A percentile compares a stretch with the other conserved stretches of the same genome.
phyloP scores from a whole-genome alignment of 23 tunicate species.

The Trididemnum miniatum region DNA sequence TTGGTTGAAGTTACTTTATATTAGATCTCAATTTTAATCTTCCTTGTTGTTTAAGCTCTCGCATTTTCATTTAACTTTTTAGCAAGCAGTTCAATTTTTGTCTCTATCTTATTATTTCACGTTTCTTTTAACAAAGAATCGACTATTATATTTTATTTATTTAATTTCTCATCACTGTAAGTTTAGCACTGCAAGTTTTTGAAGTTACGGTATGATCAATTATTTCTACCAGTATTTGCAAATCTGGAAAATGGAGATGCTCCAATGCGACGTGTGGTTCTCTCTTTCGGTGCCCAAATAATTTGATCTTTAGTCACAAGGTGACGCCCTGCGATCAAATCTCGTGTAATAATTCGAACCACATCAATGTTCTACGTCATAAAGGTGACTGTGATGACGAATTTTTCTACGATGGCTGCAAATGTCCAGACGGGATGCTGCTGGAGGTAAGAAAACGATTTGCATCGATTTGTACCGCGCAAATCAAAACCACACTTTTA shows the following conservation, averaged over 20 bases:
- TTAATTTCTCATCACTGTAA: neutral
- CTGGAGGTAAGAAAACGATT: slow-evolving; percentile 53
- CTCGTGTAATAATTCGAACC: slow-evolving; percentile 40
- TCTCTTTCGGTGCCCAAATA: slow-evolving; percentile 75
- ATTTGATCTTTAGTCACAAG: slow-evolving; percentile 61
- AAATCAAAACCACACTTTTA: no score
- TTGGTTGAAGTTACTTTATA: no score
- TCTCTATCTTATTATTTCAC: no score
- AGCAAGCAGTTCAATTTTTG: no score
- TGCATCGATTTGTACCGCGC: no score
- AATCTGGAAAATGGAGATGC: slow-evolving; percentile 73
- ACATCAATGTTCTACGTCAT: slow-evolving; percentile 13
- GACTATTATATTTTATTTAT: no score
- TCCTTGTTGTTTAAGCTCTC: no score
- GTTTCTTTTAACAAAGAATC: no score
- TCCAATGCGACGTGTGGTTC: slow-evolving; percentile 55
- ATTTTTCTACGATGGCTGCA: slow-evolving; percentile 55
- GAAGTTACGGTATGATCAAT: no score
- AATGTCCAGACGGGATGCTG: slow-evolving; percentile 49
- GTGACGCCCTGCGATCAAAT: slow-evolving; percentile 56
- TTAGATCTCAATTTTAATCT: no score
- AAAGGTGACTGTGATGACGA: slow-evolving; percentile 60
- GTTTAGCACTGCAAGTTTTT: neutral
- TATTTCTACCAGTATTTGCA: slow-evolving; percentile 34
- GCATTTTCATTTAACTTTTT: no score